Base-by-base conservation (phyloP, 2,113 vertebrate genomes). In the Rhinogobius similis region DNA sequence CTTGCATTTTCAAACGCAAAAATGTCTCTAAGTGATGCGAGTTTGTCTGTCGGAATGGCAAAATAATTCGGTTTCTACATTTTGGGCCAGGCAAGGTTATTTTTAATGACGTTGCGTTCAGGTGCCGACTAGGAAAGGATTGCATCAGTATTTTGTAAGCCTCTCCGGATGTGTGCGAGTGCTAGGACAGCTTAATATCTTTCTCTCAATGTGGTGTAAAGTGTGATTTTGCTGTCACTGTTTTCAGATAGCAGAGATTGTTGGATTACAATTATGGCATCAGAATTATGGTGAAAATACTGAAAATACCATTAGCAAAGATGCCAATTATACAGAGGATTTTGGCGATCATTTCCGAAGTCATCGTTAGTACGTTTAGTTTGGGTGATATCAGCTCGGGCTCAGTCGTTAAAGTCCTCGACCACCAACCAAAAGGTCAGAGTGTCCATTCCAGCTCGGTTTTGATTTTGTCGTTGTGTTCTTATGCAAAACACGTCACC, bases 1-100 rank as follows among this genome's bases (percentile, higher is more conserved):
- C 55, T 71, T 65, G 52, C 69, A 67, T 78, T 78, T 73, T 76
- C 48, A 65, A 65, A 70, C 59, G 41, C 4, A 10, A 4, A 53
- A 77, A 77, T 26, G 62, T 74, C 73, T 73, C 52, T 64, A 26
- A 48, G 64, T 29, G 4, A 44, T 71, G 20, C 12, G 36, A 50
- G 73, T 10, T 41, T 24, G 67, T 20, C 0, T 12, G n/a, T 10
- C 63, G 1, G 20, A n/a, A 21, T 24, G 0, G 56, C 41, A 20
- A 16, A 39, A 4, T 8, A 65, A 21, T 52, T 67, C 12, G 18
- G 62, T 72, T 32, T 62, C 16, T 13, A 32, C 23, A 36, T 21
- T n/a, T 21, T 10, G 14, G 67, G 43, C 76, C 56, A 56, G 21
- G 53, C 21, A 11, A 16, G 38, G 61, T 61, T 4, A 11, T 76